A percentile compares a stretch with the other conserved stretches of the same genome.
These are phyloP conservation scores for Ectropis crepuscularia DNA, from an alignment of 2,888 invertebrate species.

Conservation along the genomic window DNA sequence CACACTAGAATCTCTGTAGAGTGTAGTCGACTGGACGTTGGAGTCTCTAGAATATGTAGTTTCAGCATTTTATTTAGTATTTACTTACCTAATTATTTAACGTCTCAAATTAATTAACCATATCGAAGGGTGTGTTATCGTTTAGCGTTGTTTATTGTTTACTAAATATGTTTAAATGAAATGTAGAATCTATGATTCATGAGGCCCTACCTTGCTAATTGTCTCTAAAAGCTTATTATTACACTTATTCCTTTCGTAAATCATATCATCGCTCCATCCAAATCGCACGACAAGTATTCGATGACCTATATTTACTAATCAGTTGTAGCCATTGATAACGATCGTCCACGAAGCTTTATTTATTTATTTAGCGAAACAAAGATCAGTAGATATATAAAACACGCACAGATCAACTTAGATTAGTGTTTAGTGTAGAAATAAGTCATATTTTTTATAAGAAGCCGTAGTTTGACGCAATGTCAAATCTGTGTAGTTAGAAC, in stretches of 20 bases:
- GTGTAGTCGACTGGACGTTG: slow-evolving; percentile 28
- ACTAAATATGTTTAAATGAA: slow-evolving; percentile 29
- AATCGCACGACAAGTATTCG: slow-evolving; percentile 29
- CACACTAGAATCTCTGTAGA: slow-evolving; percentile 2
- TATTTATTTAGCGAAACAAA: slow-evolving; percentile 54
- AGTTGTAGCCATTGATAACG: slow-evolving; percentile 42
- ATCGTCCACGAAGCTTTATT: slow-evolving; percentile 66
- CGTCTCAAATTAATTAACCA: slow-evolving; percentile 71
- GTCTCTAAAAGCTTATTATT: slow-evolving; percentile 48
- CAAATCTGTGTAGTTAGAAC: slow-evolving; percentile 5
- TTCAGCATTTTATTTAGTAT: slow-evolving; percentile 71
- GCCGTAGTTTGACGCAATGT: slow-evolving; percentile 29
- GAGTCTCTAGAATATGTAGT: slow-evolving; percentile 65
- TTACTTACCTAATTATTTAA: slow-evolving; percentile 51
- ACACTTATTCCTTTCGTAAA: slow-evolving; percentile 1
- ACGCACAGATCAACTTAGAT: slow-evolving; percentile 59
- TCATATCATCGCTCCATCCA: slow-evolving; percentile 81
- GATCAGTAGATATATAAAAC: slow-evolving; percentile 65
- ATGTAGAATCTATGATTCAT: slow-evolving; percentile 42
- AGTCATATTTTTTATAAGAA: slow-evolving; percentile 69
- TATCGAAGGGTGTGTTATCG: slow-evolving; percentile 61
- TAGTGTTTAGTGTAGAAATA: slow-evolving; percentile 53
- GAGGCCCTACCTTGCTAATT: slow-evolving; percentile 37
- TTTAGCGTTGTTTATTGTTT: slow-evolving; percentile 37
- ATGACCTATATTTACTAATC: slow-evolving; percentile 4